These are phyloP conservation scores for Hesperia comma DNA, from an alignment of 2,888 invertebrate genomes.

Conservation along the genomic window DNA sequence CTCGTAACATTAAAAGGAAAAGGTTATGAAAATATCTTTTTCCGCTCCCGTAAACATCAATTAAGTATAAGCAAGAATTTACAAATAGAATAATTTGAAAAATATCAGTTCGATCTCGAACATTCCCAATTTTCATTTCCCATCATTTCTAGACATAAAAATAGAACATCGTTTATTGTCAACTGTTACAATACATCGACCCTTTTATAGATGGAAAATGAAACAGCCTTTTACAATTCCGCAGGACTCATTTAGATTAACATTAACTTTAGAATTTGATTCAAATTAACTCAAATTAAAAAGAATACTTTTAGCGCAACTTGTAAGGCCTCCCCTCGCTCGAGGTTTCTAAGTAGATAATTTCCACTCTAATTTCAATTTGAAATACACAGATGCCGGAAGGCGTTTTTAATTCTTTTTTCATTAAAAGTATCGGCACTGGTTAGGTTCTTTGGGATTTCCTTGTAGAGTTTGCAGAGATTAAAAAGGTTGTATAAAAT, in stretches of 20 bases:
- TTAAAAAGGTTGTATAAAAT: slow-evolving; percentile 64
- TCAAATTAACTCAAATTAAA: slow-evolving; percentile 11
- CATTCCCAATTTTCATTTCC: slow-evolving; percentile 9
- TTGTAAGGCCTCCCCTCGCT: slow-evolving; percentile 5
- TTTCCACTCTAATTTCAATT: slow-evolving; percentile 16
- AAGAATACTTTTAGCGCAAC: slow-evolving; percentile 5
- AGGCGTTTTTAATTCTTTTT: slow-evolving; percentile 23
- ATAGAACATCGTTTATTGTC: slow-evolving; percentile 1
- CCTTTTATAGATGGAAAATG: neutral
- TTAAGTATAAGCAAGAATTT: neutral
- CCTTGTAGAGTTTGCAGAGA: slow-evolving; percentile 49
- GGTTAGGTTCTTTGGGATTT: slow-evolving; percentile 39
- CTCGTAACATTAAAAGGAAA: no score
- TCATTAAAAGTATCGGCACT: slow-evolving; percentile 40
- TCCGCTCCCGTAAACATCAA: neutral
- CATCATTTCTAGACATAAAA: neutral
- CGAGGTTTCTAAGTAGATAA: slow-evolving; percentile 1
- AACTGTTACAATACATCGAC: slow-evolving; percentile 6
- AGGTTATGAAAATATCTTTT: neutral
- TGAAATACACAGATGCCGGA: slow-evolving; percentile 8
- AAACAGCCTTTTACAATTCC: neutral
- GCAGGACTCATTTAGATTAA: neutral
- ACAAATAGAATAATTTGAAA: neutral
- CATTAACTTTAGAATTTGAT: neutral
- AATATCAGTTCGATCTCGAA: slow-evolving; percentile 2